Conservation (phyloP, 2,797 vertebrate genomes). For the Notolepis coatsorum region DNA sequence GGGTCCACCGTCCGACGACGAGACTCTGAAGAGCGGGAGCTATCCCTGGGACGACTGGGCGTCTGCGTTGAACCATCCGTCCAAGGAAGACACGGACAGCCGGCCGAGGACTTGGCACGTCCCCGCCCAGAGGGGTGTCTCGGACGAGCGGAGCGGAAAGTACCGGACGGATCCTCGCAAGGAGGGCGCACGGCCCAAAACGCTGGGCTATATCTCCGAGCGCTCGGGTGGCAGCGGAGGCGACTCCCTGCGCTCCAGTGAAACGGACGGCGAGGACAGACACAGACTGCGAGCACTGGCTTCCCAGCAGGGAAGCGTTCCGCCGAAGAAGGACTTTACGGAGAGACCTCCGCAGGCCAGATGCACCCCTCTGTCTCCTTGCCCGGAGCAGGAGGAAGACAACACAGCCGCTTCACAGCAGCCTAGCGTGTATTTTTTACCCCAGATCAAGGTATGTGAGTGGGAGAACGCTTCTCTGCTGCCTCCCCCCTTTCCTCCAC, state of each 20-base stretch:
- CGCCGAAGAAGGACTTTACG: constrained; percentile 23
- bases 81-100: constrained; percentile 46
- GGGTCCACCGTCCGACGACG: no score
- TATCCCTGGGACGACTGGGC: constrained; percentile 73
- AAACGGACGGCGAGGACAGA: constrained; percentile 31
- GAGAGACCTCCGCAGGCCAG: constrained; percentile 30
- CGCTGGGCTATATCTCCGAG: constrained; percentile 14
- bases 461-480: not conserved
- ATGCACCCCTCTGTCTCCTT: constrained; percentile 21
- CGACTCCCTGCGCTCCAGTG: constrained; percentile 32
- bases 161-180: constrained; percentile 11
- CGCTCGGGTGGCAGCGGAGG: constrained; percentile 24
- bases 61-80: constrained; percentile 34
- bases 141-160: constrained; percentile 3
- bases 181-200: constrained; percentile 36
- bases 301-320: constrained; percentile 20
- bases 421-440: constrained; percentile 50
- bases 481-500: not conserved
- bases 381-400: constrained; percentile 35
- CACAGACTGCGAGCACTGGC: constrained; percentile 2
- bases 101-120: constrained; percentile 57
- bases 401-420: constrained; percentile 30
- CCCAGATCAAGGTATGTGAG: constrained; percentile 75
- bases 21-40: constrained; percentile 15
- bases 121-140: constrained; percentile 21